phyloP scores from a whole-genome alignment of 2,113 vertebrate species.

The Pagrus major region DNA sequence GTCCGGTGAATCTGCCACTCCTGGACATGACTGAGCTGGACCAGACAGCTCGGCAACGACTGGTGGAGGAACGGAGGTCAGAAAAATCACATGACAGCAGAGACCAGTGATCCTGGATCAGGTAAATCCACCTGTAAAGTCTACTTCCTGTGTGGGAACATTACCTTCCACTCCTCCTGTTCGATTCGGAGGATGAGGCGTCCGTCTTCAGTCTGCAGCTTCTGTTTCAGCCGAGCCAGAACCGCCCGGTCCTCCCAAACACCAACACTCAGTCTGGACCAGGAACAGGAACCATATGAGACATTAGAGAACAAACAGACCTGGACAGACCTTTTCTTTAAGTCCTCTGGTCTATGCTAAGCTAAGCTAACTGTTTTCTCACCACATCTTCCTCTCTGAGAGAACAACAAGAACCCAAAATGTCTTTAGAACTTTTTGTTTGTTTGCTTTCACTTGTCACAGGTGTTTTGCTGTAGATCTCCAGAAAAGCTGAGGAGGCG shows the following conservation, averaged over 20 bases:
- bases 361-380: too few relatives aligned
- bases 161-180: constrained; percentile 96
- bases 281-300: not conserved
- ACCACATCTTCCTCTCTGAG: too few relatives aligned
- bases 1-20: constrained; percentile 96
- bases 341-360: too few relatives aligned
- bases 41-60: constrained; percentile 90
- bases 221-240: constrained; percentile 91
- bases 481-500: not conserved
- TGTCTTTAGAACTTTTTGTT: too few relatives aligned
- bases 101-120: not conserved
- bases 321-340: not conserved
- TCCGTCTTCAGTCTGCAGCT: constrained; percentile 89
- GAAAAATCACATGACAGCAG: not conserved
- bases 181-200: constrained; percentile 91
- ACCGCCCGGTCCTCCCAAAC: constrained; percentile 92
- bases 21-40: constrained; percentile 90
- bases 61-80: constrained; percentile 46
- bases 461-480: too few relatives aligned
- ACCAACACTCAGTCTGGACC: constrained; percentile 82
- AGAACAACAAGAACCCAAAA: too few relatives aligned
- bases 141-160: not conserved
- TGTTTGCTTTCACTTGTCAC: too few relatives aligned
- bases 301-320: not conserved
- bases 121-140: not conserved